phyloP scores from a whole-genome alignment of 1,140 invertebrate genomes.

The Calliopsis andreniformis region DNA sequence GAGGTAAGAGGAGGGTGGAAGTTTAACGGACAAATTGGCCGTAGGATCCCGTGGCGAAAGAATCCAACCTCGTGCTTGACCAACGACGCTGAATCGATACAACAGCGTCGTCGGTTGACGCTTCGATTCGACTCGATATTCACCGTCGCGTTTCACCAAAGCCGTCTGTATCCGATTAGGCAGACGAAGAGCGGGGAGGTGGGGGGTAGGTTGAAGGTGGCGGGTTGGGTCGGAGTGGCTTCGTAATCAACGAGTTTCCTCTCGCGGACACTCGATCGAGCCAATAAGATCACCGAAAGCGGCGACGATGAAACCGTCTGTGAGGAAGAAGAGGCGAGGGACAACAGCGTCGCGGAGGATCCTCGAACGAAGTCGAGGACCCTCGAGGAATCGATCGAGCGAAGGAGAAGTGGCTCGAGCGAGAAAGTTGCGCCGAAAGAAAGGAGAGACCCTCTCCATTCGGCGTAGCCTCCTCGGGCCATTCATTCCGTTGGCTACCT shows the following conservation, averaged over 20 bases:
- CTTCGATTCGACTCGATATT: constrained; percentile 17
- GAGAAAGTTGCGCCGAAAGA: constrained; percentile 37
- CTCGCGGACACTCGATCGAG: constrained; percentile 23
- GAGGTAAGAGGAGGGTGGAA: constrained; percentile 4
- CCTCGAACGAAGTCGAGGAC: constrained; percentile 53
- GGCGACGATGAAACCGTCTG: too few relatives aligned
- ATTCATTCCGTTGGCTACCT: constrained; percentile 42
- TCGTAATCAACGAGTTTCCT: constrained; percentile 45
- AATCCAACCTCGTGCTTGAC: constrained; percentile 19
- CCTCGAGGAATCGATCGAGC: constrained; percentile 60
- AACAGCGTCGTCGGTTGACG: background rate
- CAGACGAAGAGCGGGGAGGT: too few relatives aligned
- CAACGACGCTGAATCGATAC: constrained; percentile 12
- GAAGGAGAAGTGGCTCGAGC: constrained; percentile 51
- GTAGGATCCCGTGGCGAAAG: constrained; percentile 5
- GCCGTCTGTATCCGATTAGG: constrained; percentile 34
- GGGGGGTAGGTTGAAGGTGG: too few relatives aligned
- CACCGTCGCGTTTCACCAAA: constrained; percentile 27
- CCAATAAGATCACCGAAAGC: constrained; percentile 16
- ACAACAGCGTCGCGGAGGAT: background rate
- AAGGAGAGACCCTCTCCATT: constrained; percentile 19
- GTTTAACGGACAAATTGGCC: constrained; percentile 60
- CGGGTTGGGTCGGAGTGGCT: too few relatives aligned
- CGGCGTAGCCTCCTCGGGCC: background rate
- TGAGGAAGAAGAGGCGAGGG: background rate